Evolutionary conservation across 2,113 vertebrate species (phyloP).

Genomic region (Balaenoptera acutorostrata): DNA sequence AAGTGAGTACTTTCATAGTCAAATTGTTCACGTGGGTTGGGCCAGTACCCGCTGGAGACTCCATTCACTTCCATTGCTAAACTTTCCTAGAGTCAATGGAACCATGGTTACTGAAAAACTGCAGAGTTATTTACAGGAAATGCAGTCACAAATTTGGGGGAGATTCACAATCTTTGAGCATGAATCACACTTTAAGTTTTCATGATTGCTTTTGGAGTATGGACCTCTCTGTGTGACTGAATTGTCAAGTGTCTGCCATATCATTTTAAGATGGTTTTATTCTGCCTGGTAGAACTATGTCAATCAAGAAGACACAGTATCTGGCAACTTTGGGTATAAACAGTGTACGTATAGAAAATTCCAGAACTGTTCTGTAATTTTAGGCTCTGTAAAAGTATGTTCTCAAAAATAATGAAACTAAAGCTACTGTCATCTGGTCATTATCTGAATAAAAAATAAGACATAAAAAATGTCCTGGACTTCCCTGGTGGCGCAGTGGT

Average conservation of each 20-base stretch:
- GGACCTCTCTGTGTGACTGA: conserved; percentile 18
- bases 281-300: neutral
- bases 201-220: conserved; percentile 37
- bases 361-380: conserved; percentile 6
- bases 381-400: neutral
- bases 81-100: neutral
- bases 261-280: conserved; percentile 40
- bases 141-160: neutral
- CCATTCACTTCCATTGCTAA: neutral
- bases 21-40: neutral
- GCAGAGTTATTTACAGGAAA: conserved; percentile 23
- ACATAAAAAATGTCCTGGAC: neutral
- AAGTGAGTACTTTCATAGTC: neutral
- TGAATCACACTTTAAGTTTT: conserved; percentile 34
- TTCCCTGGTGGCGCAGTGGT: too few species aligned
- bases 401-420: neutral
- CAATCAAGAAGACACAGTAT: conserved; percentile 31
- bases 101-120: neutral
- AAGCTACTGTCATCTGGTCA: neutral
- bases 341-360: neutral
- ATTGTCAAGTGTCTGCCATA: conserved; percentile 34
- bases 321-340: conserved; percentile 8
- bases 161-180: conserved; percentile 22
- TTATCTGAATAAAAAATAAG: conserved; percentile 3
- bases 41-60: neutral